These are phyloP conservation scores for Drosophila nigrodunni DNA, from an alignment of 1,140 invertebrate genomes.

Conservation along the genomic window DNA sequence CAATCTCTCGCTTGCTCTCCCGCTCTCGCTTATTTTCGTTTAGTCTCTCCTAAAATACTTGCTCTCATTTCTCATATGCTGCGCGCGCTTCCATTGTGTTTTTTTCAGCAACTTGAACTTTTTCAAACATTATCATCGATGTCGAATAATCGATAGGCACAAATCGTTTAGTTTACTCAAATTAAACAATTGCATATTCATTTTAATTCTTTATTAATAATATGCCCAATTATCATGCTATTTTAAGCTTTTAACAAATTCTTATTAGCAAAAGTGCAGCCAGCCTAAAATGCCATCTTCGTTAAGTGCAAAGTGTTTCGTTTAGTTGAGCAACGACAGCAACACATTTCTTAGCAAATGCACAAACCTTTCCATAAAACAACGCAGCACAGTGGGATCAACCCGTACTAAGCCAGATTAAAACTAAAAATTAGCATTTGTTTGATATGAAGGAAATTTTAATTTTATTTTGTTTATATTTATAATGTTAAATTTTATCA, in stretches of 20 bases:
- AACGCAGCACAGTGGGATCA: constrained; percentile 4
- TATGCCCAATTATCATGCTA: too few relatives aligned
- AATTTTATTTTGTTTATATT: neutral
- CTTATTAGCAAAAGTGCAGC: neutral
- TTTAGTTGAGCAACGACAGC: constrained; percentile 6
- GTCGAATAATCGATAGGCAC: constrained; percentile 21
- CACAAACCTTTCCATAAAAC: neutral
- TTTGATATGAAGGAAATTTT: neutral
- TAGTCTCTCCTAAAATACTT: neutral
- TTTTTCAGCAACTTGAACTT: constrained; percentile 26
- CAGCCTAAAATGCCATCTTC: neutral
- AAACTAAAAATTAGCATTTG: neutral
- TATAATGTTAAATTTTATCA: too few relatives aligned
- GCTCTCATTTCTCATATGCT: constrained; percentile 5
- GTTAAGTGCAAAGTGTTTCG: neutral
- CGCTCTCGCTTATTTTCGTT: neutral
- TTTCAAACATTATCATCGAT: neutral
- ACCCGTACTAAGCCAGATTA: neutral
- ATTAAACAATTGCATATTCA: neutral
- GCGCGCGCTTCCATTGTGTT: constrained; percentile 21
- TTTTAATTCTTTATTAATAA: too few relatives aligned
- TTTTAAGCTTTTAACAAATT: neutral
- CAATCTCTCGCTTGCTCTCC: constrained; percentile 12
- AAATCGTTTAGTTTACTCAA: neutral
- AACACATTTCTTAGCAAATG: neutral